phyloP scores from a whole-genome alignment of 2,888 invertebrate species.

The Gibbula magus region DNA sequence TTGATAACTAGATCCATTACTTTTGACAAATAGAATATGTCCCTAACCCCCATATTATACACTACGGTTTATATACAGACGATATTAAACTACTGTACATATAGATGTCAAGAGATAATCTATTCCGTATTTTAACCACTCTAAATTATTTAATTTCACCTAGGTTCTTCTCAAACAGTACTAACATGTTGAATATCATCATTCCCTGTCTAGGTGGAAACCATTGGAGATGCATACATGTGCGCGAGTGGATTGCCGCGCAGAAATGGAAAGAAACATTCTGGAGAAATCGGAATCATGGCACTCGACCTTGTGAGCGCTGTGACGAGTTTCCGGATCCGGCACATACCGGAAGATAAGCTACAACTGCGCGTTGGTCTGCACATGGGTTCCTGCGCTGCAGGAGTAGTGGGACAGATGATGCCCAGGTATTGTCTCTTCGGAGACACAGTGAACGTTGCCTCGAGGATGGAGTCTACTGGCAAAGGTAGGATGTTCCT shows the following conservation, averaged over 20 bases:
- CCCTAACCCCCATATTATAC: too few relatives aligned
- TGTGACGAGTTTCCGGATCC: slow-evolving; percentile 67
- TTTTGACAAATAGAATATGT: too few relatives aligned
- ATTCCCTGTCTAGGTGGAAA: slow-evolving; percentile 63
- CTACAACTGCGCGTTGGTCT: slow-evolving; percentile 67
- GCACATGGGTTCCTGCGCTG: slow-evolving; percentile 68
- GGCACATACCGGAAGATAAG: slow-evolving; percentile 63
- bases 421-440: slow-evolving; percentile 70
- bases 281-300: slow-evolving; percentile 71
- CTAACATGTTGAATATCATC: too few relatives aligned
- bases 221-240: slow-evolving; percentile 73
- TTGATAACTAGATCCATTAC: too few relatives aligned
- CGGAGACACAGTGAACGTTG: slow-evolving; percentile 70
- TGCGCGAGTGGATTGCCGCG: slow-evolving; percentile 70
- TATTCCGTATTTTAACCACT: too few relatives aligned
- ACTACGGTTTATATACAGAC: too few relatives aligned
- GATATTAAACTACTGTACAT: too few relatives aligned
- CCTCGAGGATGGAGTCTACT: slow-evolving; percentile 68
- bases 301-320: slow-evolving; percentile 70
- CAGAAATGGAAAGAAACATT: slow-evolving; percentile 66
- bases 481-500: slow-evolving; percentile 68
- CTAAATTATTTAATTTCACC: too few relatives aligned
- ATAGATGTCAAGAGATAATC: too few relatives aligned
- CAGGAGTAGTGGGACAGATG: slow-evolving; percentile 69
- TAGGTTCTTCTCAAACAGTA: too few relatives aligned